Percentiles rank a stretch among this genome's conserved stretches.
phyloP scores from a whole-genome alignment of 2,797 vertebrate species.

The Silurus aristotelis region DNA sequence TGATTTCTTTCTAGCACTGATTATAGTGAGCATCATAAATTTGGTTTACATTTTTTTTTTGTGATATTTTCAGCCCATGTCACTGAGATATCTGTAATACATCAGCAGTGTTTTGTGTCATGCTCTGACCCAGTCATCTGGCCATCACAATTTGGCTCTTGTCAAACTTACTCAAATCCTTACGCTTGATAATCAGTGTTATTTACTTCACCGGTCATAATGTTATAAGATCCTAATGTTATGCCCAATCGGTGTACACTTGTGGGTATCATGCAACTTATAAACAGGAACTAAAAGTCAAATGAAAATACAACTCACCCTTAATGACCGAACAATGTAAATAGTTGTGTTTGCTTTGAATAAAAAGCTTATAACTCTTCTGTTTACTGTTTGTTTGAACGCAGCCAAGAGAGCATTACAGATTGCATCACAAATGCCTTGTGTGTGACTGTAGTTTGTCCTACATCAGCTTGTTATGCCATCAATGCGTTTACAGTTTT shows the following conservation, averaged over 20 bases:
- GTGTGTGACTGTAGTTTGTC: not conserved
- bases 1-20: not conserved
- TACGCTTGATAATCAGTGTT: too few relatives aligned
- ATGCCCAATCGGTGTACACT: not conserved
- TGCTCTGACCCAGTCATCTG: too few relatives aligned
- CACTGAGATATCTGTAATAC: not conserved
- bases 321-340: not conserved
- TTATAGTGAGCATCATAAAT: not conserved
- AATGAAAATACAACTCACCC: not conserved
- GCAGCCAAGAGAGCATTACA: not conserved
- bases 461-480: not conserved
- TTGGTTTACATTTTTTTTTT: too few relatives aligned
- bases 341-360: not conserved
- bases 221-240: too few relatives aligned
- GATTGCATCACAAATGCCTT: not conserved
- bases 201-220: too few relatives aligned
- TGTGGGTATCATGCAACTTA: not conserved
- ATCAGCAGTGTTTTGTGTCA: not conserved
- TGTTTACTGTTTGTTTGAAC: not conserved
- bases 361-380: conserved; percentile 1
- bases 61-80: not conserved
- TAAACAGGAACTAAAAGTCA: not conserved
- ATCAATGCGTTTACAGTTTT: not conserved
- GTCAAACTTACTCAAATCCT: too few relatives aligned
- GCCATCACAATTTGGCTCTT: too few relatives aligned